Evolutionary conservation across 2,797 vertebrate genomes (phyloP).

Genomic region (Aulostomus chinensis): DNA sequence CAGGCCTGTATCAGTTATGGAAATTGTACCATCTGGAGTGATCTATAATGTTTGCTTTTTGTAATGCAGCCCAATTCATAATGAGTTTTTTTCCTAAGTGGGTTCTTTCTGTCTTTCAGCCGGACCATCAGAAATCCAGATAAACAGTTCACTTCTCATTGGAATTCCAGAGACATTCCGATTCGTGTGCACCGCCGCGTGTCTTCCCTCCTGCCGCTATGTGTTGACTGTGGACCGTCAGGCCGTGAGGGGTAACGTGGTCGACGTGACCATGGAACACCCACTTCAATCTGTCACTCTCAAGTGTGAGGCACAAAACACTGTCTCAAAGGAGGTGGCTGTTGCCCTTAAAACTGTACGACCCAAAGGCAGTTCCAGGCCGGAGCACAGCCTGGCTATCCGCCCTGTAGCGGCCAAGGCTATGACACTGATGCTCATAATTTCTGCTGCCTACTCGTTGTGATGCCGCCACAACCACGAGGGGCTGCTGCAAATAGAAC

Average conservation of each 20-base stretch:
- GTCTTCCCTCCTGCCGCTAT: constrained; percentile 47
- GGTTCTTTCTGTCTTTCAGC: constrained; percentile 38
- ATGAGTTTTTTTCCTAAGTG: too few species aligned
- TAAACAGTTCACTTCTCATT: constrained; percentile 23
- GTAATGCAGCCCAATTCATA: too few species aligned
- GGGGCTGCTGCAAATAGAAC: too few species aligned
- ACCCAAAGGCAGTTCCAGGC: constrained; percentile 29
- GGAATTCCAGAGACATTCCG: not conserved
- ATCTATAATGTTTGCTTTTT: too few species aligned
- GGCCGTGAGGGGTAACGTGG: constrained; percentile 24
- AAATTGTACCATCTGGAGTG: too few species aligned
- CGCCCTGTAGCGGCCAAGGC: constrained; percentile 6
- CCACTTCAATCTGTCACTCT: constrained; percentile 30
- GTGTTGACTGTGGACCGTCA: constrained; percentile 19
- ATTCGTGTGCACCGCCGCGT: constrained; percentile 35
- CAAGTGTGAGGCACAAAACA: constrained; percentile 53
- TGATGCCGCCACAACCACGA: too few species aligned
- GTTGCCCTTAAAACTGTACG: constrained; percentile 15
- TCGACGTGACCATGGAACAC: constrained; percentile 35
- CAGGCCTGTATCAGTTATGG: too few species aligned
- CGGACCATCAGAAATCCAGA: constrained; percentile 42
- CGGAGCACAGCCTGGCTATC: not conserved
- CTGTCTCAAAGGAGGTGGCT: constrained; percentile 8
- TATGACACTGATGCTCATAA: constrained; percentile 28
- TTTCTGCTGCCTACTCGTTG: too few species aligned